Base-by-base conservation (phyloP, 1,140 invertebrate species). In the Drosophila pseudoananassae region DNA sequence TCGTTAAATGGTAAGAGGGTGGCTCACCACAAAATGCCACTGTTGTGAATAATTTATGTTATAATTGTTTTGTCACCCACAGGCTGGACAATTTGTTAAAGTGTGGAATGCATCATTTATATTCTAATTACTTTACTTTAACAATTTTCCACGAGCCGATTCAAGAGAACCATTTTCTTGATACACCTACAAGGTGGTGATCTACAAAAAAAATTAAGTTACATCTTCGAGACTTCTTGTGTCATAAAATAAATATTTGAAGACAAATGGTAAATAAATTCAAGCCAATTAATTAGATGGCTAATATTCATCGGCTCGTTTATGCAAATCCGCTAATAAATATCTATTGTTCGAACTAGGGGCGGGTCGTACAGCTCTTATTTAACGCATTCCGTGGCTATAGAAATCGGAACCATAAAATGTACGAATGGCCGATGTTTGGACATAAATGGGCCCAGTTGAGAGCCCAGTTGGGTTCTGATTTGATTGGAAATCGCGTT, bases 321-420 rank as follows among this genome's bases (percentile, higher is more conserved):
- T 87, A 84, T 84, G 82, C 60, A 81, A 87, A 84, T 74, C 12
- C 71, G 53, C 17, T 31, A 65, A 84, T 87, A 87, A 87, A 87
- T 53, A 59, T 87, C 52, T 69, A 70, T 84, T 81, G 63, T 81
- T 52, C 63, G 56, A 8, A 17, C 53, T 57, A 47, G 57, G 47
- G 49, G 27, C 57, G 72, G 76, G 76, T 78, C 57, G 40, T 15
- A 15, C 33, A 64, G 63, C 33, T 66, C 63, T 66, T 77, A 66
- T 81, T 87, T 81, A 84, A 81, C 82, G 78, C 81, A 84, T 87
- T 76, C 72, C 51, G 50, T 12, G 23, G 38, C 63, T 52, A 53
- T 7, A 53, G 68, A 57, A 66, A 52, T 68, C 49, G 45, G 29
- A 45, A 73, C 60, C 57, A 63, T 78, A 82, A 82, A 82, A 23